Evolutionary conservation across 2,113 vertebrate species (phyloP), one percentile per base, ranked within the genome.

Genomic region (Lophochroa leadbeateri): DNA sequence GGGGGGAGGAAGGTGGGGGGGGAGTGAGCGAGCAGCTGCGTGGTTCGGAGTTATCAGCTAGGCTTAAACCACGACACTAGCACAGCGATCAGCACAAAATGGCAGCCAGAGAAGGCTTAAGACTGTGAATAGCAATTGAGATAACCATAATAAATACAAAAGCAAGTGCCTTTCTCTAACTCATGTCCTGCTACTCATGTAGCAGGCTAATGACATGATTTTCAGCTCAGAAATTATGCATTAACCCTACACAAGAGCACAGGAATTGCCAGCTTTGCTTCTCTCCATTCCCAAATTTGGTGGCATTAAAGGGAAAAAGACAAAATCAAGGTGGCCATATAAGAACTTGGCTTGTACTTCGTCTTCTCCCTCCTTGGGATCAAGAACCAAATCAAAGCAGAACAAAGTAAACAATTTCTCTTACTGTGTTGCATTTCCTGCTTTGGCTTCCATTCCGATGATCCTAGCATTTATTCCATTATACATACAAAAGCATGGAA

Each of bases 31-130:
- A n/a, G n/a, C n/a, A n/a, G n/a, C n/a, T n/a, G n/a, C n/a, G n/a
- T n/a, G n/a, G n/a, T n/a, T n/a, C n/a, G n/a, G n/a, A n/a, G n/a
- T n/a, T n/a, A n/a, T n/a, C n/a, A n/a, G n/a, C n/a, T n/a, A n/a
- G n/a, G n/a, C n/a, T n/a, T n/a, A n/a, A n/a, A n/a, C n/a, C n/a
- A n/a, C n/a, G n/a, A n/a, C n/a, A n/a, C n/a, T n/a, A n/a, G n/a
- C n/a, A 82, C 57, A 47, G 60, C 4, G 63, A 93, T 76, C 43
- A 33, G 64, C 61, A 65, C 79, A 95, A 94, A 93, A 96, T 91
- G 88, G 86, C 57, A 94, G 41, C 57, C 7, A 0, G 44, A 78
- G 72, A 55, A 90, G 68, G 61, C 61, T 97, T 76, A 60, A 83
- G 80, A 82, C 31, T 69, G 23, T 95, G 72, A 92, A 84, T 69